Evolutionary conservation across 2,888 invertebrate genomes (phyloP).

Genomic region (Eumerus sabulonum): DNA sequence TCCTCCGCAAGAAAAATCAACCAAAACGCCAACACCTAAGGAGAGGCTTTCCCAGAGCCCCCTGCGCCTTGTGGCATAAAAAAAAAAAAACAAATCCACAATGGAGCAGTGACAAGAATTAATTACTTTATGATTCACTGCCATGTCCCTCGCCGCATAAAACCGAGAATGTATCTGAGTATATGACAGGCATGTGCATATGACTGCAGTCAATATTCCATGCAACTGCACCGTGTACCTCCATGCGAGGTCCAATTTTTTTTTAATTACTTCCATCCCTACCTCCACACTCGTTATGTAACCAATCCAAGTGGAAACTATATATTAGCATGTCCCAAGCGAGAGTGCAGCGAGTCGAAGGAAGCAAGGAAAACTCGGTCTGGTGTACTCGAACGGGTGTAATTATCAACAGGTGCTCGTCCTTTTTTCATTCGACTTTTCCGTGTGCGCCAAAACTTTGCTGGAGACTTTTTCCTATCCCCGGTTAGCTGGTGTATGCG

Average conservation of each 20-base stretch:
- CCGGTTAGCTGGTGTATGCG: neutral
- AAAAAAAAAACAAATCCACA: too few species aligned
- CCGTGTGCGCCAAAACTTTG: constrained; percentile 22
- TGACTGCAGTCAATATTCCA: neutral
- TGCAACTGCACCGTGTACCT: constrained; percentile 27
- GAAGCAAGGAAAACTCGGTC: constrained; percentile 6
- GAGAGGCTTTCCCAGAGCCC: neutral
- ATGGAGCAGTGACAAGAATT: constrained; percentile 55
- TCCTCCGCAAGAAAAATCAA: constrained; percentile 1
- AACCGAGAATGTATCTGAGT: neutral
- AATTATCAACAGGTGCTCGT: constrained; percentile 61
- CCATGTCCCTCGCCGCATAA: too few species aligned
- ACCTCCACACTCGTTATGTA: constrained; percentile 38
- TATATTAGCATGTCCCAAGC: constrained; percentile 47
- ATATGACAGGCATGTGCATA: neutral
- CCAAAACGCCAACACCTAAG: constrained; percentile 15
- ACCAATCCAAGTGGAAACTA: constrained; percentile 50
- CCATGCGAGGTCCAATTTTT: constrained; percentile 36
- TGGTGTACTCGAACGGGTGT: constrained; percentile 33
- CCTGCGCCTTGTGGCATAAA: too few species aligned
- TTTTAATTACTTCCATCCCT: constrained; percentile 50
- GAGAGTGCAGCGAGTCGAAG: constrained; percentile 24
- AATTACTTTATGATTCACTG: constrained; percentile 60
- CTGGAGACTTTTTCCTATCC: constrained; percentile 5
- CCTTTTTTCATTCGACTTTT: constrained; percentile 47